These are phyloP conservation scores for Tetramorium alpestre DNA, from an alignment of 1,140 invertebrate genomes.

Conservation along the genomic window DNA sequence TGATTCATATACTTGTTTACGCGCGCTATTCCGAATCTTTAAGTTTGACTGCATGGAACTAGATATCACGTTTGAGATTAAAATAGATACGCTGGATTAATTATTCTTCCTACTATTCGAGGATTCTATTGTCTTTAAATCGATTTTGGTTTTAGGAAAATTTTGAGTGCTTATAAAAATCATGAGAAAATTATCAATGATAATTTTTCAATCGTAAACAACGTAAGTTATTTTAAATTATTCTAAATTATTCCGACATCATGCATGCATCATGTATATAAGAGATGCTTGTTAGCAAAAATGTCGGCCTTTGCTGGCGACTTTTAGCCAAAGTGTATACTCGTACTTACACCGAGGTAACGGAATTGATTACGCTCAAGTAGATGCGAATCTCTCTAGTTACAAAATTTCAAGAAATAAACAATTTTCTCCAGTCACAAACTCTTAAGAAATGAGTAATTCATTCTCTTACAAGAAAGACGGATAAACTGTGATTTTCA, in stretches of 20 bases:
- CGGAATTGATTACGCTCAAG: background rate
- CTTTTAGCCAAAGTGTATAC: background rate
- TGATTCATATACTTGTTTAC: background rate
- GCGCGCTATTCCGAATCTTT: background rate
- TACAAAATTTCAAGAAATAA: background rate
- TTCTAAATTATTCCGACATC: background rate
- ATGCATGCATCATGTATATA: background rate
- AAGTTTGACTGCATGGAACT: background rate
- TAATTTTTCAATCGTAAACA: background rate
- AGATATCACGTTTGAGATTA: background rate
- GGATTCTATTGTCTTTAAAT: background rate
- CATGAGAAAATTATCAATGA: background rate
- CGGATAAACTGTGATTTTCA: background rate
- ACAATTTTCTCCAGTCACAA: background rate
- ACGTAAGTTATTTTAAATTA: background rate
- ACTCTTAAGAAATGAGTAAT: constrained; percentile 14
- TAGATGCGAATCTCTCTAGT: background rate
- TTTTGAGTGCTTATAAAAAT: background rate
- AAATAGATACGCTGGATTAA: background rate
- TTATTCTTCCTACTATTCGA: background rate
- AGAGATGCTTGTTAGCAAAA: background rate
- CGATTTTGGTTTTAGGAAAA: background rate
- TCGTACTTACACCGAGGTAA: background rate
- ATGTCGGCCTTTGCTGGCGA: background rate
- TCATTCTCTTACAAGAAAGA: background rate